Base-by-base conservation (phyloP, 2,888 invertebrate genomes). In the Tetranychus piercei region DNA sequence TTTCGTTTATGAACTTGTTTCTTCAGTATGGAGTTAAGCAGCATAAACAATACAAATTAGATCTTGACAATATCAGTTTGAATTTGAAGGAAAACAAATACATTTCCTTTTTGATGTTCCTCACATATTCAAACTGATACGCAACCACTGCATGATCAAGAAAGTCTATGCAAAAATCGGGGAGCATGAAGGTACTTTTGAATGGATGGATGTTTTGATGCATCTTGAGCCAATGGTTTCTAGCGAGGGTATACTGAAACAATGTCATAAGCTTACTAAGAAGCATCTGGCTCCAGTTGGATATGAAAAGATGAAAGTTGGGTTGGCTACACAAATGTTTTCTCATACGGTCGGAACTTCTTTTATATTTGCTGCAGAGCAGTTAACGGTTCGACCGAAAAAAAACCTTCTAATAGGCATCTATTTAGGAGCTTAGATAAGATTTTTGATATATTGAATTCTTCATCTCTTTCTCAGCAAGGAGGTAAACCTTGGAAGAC, bases 91-190 rank as follows among this genome's bases (percentile, higher is more conserved):
- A 1, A 9, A 22, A 9, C 1, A 1, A n/a, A 67, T 67, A 1
- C 18, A 7, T 67, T 67, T 20, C 18, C 67, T 67, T 22, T 67
- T 67, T 22, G 67, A 67, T 67, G n/a, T 67, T 22, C 67, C 67
- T 1, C 67, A 67, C n/a, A 67, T 67, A 18, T 22, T 67, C 1
- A 67, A 67, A n/a, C 67, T 67, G 20, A 20, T 67, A 22, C 8
- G 67, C 8, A 67, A 67, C 18, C 22, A n/a, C n/a, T 67, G 8
- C 67, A 67, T 67, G 67, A 67, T 1, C 8, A 15, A 7, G n/a
- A n/a, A 9, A 9, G 18, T 67, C 18, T 67, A 1, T 67, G 23
- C 1, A 1, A 11, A 15, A 45, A 15, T 11, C 15, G 9, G 45
- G 3, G 8, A 45, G 45, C 45, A 15, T 4, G 8, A n/a, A 5